Evolutionary conservation across 2,113 vertebrate species (phyloP).

Genomic region (Argyrosomus japonicus): DNA sequence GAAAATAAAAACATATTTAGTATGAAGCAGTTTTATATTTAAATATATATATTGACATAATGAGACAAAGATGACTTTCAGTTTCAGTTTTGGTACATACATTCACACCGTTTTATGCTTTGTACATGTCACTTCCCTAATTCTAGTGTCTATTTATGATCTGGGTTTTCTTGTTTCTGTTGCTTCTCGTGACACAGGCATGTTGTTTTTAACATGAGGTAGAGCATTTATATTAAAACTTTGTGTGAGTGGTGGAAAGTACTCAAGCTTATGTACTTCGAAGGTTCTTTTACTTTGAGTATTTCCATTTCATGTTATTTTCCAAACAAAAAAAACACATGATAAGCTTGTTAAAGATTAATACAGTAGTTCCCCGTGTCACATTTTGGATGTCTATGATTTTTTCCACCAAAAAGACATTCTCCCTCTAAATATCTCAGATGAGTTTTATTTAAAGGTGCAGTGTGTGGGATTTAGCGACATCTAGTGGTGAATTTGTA

Average conservation of each 20-base stretch:
- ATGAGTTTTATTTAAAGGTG: background rate
- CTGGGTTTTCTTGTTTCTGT: slow-evolving; percentile 21
- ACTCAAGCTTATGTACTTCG: too few relatives aligned
- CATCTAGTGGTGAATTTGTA: too few relatives aligned
- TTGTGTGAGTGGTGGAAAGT: background rate
- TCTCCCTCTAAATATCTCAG: background rate
- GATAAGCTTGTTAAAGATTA: background rate
- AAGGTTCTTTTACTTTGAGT: background rate
- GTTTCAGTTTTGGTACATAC: background rate
- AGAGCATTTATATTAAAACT: too few relatives aligned
- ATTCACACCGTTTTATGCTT: background rate
- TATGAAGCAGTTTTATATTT: background rate
- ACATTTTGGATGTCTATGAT: background rate
- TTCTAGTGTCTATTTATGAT: slow-evolving; percentile 11
- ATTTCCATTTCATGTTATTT: background rate
- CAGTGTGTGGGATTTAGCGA: too few relatives aligned
- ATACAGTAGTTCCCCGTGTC: background rate
- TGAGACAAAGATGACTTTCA: background rate
- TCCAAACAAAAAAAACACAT: too few relatives aligned
- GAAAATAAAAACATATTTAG: background rate
- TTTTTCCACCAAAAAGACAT: background rate
- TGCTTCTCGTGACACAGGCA: background rate
- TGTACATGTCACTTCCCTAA: slow-evolving; percentile 35
- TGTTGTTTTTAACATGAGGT: background rate
- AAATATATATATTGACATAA: background rate